Conservation (phyloP, 2,113 vertebrate genomes). For the Tringa solitaria region DNA sequence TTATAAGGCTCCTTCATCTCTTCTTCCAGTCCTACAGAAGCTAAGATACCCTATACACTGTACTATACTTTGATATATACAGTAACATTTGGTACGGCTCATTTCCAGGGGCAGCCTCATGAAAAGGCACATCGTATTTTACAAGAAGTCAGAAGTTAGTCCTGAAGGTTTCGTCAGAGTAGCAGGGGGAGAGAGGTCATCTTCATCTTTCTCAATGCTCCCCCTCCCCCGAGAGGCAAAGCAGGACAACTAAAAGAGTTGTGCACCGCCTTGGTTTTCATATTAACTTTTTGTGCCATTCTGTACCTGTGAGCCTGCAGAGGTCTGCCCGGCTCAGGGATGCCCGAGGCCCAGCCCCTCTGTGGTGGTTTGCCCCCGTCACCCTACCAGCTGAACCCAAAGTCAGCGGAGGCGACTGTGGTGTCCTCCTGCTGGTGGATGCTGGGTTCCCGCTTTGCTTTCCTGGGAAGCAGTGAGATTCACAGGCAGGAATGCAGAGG, state of each 20-base stretch:
- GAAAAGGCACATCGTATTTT: slow-evolving; percentile 17
- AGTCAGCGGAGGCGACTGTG: neutral
- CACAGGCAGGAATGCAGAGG: neutral
- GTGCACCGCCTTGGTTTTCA: slow-evolving; percentile 22
- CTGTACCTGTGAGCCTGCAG: neutral
- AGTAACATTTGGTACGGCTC: neutral
- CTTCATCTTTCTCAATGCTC: neutral
- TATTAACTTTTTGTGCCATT: neutral
- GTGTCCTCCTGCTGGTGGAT: neutral
- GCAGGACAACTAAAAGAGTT: neutral
- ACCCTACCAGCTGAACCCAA: neutral
- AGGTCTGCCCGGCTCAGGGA: neutral
- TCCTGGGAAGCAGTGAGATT: neutral
- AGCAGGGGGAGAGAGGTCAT: neutral
- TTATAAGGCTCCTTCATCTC: neutral
- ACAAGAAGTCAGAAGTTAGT: neutral
- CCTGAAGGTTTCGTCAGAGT: neutral
- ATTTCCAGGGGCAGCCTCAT: neutral
- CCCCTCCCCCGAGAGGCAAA: neutral
- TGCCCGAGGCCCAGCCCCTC: neutral
- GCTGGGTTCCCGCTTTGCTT: slow-evolving; percentile 26
- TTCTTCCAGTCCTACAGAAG: neutral
- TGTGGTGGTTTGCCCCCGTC: neutral
- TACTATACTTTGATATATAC: neutral
- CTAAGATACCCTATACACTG: neutral